These are phyloP conservation scores for Dilophus febrilis DNA, from an alignment of 2,888 invertebrate species.

Conservation along the genomic window DNA sequence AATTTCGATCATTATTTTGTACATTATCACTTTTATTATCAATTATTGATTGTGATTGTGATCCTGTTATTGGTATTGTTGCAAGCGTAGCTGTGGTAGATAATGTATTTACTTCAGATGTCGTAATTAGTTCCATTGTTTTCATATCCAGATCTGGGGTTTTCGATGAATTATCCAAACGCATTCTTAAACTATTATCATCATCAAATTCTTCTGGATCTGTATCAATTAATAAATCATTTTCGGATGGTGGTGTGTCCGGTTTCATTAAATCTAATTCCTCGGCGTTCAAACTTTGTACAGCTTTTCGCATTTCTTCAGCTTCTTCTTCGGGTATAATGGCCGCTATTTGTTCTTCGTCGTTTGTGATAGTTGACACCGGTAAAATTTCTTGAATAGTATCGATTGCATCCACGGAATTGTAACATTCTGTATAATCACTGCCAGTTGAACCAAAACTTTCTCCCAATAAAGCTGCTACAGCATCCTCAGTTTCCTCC, in stretches of 20 bases:
- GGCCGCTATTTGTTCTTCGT: constrained; percentile 28
- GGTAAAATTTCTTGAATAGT: constrained; percentile 32
- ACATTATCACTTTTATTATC: background rate
- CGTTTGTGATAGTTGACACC: constrained; percentile 28
- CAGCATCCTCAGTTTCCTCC: constrained; percentile 85
- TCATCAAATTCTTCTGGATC: constrained; percentile 65
- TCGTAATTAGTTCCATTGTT: constrained; percentile 22
- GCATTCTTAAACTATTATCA: constrained; percentile 26
- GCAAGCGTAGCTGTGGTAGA: background rate
- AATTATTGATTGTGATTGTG: background rate
- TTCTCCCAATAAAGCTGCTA: constrained; percentile 72
- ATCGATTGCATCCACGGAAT: constrained; percentile 24
- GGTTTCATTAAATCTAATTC: constrained; percentile 54
- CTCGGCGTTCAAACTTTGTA: constrained; percentile 57
- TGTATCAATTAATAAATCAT: constrained; percentile 69
- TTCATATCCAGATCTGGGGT: constrained; percentile 34
- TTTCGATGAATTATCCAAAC: constrained; percentile 30
- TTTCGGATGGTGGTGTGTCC: constrained; percentile 71
- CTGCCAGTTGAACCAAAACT: constrained; percentile 51
- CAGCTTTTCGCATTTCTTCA: constrained; percentile 70
- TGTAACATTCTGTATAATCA: constrained; percentile 39
- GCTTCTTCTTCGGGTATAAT: constrained; percentile 51
- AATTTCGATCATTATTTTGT: constrained; percentile 4
- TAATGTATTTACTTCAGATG: background rate
- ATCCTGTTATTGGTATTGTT: too few species aligned